Evolutionary conservation across 2,113 vertebrate species (phyloP).

Genomic region (Nestor notabilis): DNA sequence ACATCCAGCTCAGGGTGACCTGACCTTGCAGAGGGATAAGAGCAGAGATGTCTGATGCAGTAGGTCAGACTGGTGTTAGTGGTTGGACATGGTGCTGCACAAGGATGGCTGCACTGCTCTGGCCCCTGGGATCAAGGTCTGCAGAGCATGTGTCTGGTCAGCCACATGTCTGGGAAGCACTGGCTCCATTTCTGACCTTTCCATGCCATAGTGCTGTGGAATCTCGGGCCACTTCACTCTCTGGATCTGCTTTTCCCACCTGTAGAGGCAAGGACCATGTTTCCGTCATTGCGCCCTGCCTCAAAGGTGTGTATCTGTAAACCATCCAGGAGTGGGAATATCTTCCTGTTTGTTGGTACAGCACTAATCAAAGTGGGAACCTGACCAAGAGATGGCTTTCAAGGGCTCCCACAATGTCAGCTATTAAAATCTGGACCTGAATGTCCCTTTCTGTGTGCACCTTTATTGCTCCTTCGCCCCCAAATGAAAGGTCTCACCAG

Average conservation of each 20-base stretch:
- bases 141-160: background rate
- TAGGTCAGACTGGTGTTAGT: background rate
- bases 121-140: background rate
- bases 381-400: background rate
- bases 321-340: background rate
- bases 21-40: background rate
- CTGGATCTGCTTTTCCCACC: background rate
- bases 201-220: background rate
- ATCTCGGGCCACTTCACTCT: background rate
- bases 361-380: background rate
- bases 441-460: background rate
- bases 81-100: accelerated
- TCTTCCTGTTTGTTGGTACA: background rate
- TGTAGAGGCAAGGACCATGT: background rate
- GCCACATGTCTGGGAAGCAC: background rate
- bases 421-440: background rate
- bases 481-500: background rate
- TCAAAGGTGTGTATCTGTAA: background rate
- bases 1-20: background rate
- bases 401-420: background rate
- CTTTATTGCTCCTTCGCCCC: background rate
- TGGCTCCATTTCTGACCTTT: background rate
- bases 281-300: background rate
- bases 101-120: background rate
- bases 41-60: background rate